Evolutionary conservation across 2,888 invertebrate genomes (phyloP).

Genomic region (Aricia artaxerxes): DNA sequence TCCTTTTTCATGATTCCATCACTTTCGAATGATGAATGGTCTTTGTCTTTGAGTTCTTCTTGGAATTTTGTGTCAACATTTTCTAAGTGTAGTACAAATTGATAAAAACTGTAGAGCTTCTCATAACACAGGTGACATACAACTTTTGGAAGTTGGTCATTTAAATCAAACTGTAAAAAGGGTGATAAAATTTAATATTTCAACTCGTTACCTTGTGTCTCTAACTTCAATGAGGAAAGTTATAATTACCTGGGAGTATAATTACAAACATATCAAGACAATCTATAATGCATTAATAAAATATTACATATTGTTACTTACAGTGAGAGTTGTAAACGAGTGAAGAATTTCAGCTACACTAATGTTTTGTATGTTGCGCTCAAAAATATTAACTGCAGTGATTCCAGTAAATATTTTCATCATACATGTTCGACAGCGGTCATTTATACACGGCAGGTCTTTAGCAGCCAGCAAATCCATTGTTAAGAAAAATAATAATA

Average conservation of each 20-base stretch:
- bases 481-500: too few species aligned
- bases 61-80: constrained; percentile 50
- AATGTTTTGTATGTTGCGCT: constrained; percentile 45
- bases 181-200: background rate
- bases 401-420: constrained; percentile 42
- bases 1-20: background rate
- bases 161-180: constrained; percentile 53
- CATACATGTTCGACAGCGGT: constrained; percentile 66
- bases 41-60: constrained; percentile 20
- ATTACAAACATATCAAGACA: too few species aligned
- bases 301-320: constrained; percentile 42
- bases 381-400: constrained; percentile 56
- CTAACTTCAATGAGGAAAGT: too few species aligned
- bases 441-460: constrained; percentile 33
- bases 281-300: too few species aligned
- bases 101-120: constrained; percentile 55
- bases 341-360: constrained; percentile 57
- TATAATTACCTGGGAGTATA: too few species aligned
- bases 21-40: background rate
- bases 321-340: constrained; percentile 58
- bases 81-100: constrained; percentile 55
- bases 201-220: background rate
- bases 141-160: constrained; percentile 58
- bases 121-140: constrained; percentile 59
- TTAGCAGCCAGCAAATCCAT: too few species aligned